These are phyloP conservation scores for Apostichopus californicus DNA, from an alignment of 35 echinoderm and acorn worm species.

Conservation along the genomic window DNA sequence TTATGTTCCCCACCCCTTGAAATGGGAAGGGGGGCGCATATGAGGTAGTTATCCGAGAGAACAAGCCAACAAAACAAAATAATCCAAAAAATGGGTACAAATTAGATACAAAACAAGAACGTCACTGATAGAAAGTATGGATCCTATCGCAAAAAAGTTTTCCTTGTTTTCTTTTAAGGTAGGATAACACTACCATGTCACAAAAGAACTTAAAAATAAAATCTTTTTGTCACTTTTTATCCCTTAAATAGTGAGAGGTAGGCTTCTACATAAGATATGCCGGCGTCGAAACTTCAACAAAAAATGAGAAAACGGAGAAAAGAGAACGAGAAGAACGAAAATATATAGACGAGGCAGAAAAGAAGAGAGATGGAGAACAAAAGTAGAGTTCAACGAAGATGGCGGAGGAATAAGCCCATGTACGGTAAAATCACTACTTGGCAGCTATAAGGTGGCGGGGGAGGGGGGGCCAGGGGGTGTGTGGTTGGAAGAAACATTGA, in stretches of 20 bases:
- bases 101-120: too few relatives aligned
- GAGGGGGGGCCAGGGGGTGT: too few relatives aligned
- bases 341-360: neutral
- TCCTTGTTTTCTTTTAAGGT: neutral
- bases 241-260: constrained; percentile 21
- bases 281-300: neutral
- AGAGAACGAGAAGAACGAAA: neutral
- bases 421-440: too few relatives aligned
- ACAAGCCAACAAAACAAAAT: too few relatives aligned
- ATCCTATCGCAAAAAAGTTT: neutral
- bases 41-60: too few relatives aligned
- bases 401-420: too few relatives aligned
- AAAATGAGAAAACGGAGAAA: neutral
- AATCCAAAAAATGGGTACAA: too few relatives aligned
- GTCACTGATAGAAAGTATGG: too few relatives aligned
- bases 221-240: neutral
- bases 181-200: constrained; percentile 19
- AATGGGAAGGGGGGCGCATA: too few relatives aligned
- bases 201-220: constrained; percentile 21
- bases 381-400: neutral
- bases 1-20: too few relatives aligned
- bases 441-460: too few relatives aligned
- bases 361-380: neutral
- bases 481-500: neutral
- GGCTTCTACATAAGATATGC: constrained; percentile 3